phyloP scores from a whole-genome alignment of 2,113 vertebrate species.

The Lagopus leucura region DNA sequence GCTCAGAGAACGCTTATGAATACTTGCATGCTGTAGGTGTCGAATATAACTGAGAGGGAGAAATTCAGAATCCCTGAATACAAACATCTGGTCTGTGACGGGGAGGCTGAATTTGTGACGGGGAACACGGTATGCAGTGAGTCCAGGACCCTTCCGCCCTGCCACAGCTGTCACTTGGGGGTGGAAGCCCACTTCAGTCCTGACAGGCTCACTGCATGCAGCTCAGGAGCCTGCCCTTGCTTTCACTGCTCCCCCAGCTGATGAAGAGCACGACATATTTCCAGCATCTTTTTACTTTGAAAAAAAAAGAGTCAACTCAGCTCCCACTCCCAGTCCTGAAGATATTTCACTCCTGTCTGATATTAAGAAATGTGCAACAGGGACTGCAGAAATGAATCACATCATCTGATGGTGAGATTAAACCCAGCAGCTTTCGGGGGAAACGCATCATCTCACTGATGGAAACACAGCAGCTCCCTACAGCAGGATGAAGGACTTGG shows the following conservation, averaged over 20 bases:
- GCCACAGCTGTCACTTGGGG: not conserved
- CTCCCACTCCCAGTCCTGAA: constrained; percentile 23
- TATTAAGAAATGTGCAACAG: constrained; percentile 44
- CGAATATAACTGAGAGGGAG: not conserved
- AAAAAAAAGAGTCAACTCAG: constrained; percentile 39
- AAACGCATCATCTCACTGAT: constrained; percentile 2
- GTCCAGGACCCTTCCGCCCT: not conserved
- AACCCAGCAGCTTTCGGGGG: constrained; percentile 41
- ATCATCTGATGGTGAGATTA: constrained; percentile 38
- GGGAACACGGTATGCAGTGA: rapidly evolving
- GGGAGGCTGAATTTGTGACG: not conserved
- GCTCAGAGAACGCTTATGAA: not conserved
- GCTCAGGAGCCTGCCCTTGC: not conserved
- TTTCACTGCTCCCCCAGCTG: not conserved
- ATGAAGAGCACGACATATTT: not conserved
- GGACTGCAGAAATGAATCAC: constrained; percentile 44
- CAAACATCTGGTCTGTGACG: not conserved
- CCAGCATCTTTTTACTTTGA: not conserved
- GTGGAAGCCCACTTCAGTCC: not conserved
- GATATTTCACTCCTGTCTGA: constrained; percentile 44
- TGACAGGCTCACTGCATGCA: not conserved
- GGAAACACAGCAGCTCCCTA: not conserved
- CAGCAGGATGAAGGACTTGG: not conserved
- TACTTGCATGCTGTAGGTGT: not conserved
- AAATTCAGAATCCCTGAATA: not conserved